Base-by-base conservation (phyloP, 2,888 invertebrate species). In the Dynastes hyllus region DNA sequence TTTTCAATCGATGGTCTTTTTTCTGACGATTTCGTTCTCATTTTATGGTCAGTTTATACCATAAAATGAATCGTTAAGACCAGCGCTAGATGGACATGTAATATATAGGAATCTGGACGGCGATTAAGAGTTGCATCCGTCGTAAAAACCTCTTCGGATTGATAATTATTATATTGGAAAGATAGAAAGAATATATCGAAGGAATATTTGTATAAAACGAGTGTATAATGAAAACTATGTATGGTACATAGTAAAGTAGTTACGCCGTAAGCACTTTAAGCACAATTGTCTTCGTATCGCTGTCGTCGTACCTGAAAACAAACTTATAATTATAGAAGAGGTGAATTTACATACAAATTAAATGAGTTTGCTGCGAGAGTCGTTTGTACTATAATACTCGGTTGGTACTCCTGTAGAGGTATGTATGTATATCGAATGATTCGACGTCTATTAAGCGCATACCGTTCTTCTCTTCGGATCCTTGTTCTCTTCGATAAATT, bases 151-250 rank as follows among this genome's bases (percentile, higher is more conserved):
- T 71, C 37, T 55, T 71, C 55, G 71, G 53, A 55, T 37, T 40
- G 71, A 71, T 71, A 71, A 71, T 71, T 71, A 71, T 71, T 55
- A 55, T 55, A 71, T 71, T 55, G 55, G 71, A 71, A 66, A 37
- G 40, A 8, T 29, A 63, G 50, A 69, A 53, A 16, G 16, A 16
- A 53, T n/a, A 51, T 51, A 9, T 51, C 6, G 22, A 22, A 22
- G 22, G 22, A 22, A 22, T 37, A 37, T 37, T 37, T 37, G 32
- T 37, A 37, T 5, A 37, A 37, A 37, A 37, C 32, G 32, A 37
- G 5, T 5, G 5, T 37, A 37, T 37, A 37, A 37, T 37, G 32
- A 5, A 37, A 37, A 5, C 5, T 5, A 4, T 37, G 5, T 2
- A 37, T 2, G 32, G 1, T 45, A 45, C 45, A 45, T 45, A 45